Percentiles rank a stretch among this genome's conserved stretches.
These are phyloP conservation scores for Druon quercuslanigerum DNA, from an alignment of 1,140 invertebrate genomes.

Conservation along the genomic window DNA sequence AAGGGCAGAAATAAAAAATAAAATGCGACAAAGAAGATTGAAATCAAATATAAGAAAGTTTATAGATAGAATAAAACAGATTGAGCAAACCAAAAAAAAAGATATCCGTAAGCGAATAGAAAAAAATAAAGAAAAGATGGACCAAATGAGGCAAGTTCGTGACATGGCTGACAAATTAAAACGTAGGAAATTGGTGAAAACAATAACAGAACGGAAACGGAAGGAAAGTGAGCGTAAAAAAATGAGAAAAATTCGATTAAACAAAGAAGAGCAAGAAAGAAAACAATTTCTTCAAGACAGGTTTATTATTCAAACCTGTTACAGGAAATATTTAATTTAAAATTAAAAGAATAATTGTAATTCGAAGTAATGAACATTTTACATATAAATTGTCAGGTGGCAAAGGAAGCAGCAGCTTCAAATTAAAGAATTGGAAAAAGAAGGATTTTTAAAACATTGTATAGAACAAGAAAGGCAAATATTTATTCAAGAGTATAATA, in stretches of 20 bases:
- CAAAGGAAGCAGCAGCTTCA: slow-evolving; percentile 52
- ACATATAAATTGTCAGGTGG: slow-evolving; percentile 54
- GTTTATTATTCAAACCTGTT: slow-evolving; percentile 43
- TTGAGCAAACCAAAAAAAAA: background rate
- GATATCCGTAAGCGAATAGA: background rate
- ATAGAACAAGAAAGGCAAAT: slow-evolving; percentile 44
- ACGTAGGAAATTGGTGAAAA: background rate
- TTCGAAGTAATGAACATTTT: slow-evolving; percentile 31
- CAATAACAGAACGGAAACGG: slow-evolving; percentile 25
- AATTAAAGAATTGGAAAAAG: slow-evolving; percentile 51
- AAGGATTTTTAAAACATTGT: slow-evolving; percentile 49
- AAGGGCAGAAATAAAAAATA: background rate
- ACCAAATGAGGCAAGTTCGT: background rate
- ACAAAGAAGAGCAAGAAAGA: slow-evolving; percentile 46
- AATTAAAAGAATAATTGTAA: slow-evolving; percentile 29
- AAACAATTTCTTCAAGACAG: slow-evolving; percentile 39
- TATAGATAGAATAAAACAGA: background rate
- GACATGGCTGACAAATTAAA: background rate
- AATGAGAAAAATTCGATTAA: slow-evolving; percentile 37
- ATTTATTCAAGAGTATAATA: slow-evolving; percentile 60
- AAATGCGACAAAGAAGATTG: background rate
- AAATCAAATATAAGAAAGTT: background rate
- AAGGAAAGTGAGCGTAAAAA: slow-evolving; percentile 41
- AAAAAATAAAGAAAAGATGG: background rate
- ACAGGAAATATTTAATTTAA: slow-evolving; percentile 28